Percentiles rank a stretch among this genome's conserved stretches.
Conservation (phyloP, 2,113 vertebrate genomes). For the Irena cyanogastra region DNA sequence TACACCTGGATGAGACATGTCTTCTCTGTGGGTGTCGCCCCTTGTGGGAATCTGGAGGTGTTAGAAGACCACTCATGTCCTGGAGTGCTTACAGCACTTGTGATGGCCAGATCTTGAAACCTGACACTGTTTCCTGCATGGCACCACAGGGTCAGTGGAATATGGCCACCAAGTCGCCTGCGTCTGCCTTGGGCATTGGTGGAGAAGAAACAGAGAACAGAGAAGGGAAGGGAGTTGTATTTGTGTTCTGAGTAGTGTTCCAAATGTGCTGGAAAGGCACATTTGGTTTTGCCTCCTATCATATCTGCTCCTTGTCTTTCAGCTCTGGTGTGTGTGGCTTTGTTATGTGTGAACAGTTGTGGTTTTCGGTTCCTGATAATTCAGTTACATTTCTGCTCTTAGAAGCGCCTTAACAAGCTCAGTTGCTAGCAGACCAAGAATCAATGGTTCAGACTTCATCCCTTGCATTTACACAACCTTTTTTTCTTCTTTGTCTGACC, state of each 20-base stretch:
- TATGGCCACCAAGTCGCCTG: background rate
- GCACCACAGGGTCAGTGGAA: background rate
- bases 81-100: background rate
- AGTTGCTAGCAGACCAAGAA: background rate
- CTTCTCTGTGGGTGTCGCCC: background rate
- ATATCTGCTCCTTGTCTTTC: background rate
- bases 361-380: background rate
- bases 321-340: background rate
- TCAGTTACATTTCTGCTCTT: background rate
- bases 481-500: background rate
- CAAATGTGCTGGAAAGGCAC: background rate
- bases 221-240: background rate
- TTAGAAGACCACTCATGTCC: background rate
- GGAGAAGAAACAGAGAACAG: background rate
- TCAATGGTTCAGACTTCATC: background rate
- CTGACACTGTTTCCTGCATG: fast-evolving
- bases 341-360: fast-evolving
- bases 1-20: background rate
- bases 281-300: background rate
- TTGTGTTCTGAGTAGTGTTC: background rate
- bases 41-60: fast-evolving
- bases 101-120: background rate
- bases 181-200: background rate
- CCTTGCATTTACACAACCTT: background rate
- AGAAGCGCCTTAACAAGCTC: background rate